Evolutionary conservation across 2,888 invertebrate genomes (phyloP).

Genomic region (Watsonalla cultraria): DNA sequence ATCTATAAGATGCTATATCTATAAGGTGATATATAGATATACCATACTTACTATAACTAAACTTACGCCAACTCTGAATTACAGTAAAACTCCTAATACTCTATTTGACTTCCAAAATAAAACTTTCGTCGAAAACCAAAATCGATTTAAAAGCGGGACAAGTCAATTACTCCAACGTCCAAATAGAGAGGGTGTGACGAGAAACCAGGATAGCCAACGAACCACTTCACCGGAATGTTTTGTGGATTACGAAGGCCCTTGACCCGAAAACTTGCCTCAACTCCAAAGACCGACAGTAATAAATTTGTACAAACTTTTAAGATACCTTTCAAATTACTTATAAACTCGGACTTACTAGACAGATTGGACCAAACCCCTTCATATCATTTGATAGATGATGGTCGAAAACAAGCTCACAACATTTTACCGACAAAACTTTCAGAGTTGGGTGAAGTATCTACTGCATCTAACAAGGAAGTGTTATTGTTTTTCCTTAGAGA

Average conservation of each 20-base stretch:
- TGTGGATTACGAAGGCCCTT: conserved; percentile 44
- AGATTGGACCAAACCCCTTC: conserved; percentile 1
- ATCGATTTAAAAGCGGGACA: too few relatives aligned
- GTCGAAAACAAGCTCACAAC: conserved; percentile 7
- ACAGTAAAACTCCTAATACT: neutral
- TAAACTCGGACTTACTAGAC: conserved; percentile 4
- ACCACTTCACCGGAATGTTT: conserved; percentile 40
- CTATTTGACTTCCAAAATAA: too few relatives aligned
- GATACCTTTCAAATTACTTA: conserved; percentile 24
- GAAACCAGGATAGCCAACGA: conserved; percentile 1
- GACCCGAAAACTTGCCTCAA: conserved; percentile 57
- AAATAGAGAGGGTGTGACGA: neutral
- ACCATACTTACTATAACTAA: too few relatives aligned
- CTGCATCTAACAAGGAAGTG: neutral
- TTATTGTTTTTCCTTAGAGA: neutral
- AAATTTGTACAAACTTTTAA: conserved; percentile 47
- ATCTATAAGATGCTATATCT: neutral
- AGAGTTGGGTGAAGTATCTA: neutral
- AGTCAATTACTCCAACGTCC: neutral
- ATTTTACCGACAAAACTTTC: neutral
- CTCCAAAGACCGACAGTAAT: conserved; percentile 41
- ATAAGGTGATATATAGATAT: too few relatives aligned
- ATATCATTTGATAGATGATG: conserved; percentile 1
- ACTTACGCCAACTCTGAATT: too few relatives aligned
- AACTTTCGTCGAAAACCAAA: too few relatives aligned